Conservation (phyloP, 2,797 vertebrate species). For the Sebastes steindachneri region DNA sequence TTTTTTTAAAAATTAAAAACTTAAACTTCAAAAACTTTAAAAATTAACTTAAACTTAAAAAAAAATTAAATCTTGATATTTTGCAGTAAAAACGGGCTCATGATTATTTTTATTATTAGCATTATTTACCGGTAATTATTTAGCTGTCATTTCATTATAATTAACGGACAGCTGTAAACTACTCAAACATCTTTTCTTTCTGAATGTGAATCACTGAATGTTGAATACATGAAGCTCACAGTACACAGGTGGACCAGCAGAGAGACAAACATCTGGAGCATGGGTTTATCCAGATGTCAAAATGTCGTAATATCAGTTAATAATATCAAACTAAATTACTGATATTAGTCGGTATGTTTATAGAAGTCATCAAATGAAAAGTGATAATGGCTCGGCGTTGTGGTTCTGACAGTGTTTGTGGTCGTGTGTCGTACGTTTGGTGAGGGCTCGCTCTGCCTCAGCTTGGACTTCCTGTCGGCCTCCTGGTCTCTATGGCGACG, state of each 20-base stretch:
- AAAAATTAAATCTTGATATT: no score
- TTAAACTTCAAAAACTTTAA: no score
- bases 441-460: constrained; percentile 86
- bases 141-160: background rate
- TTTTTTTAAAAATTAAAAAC: no score
- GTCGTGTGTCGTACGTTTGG: constrained; percentile 77
- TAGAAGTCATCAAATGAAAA: background rate
- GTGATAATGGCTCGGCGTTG: no score
- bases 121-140: background rate
- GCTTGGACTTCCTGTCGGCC: constrained; percentile 81
- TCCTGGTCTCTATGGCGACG: constrained; percentile 81
- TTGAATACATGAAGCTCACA: background rate
- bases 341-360: background rate
- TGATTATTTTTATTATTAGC: no score
- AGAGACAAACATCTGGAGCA: background rate
- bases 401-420: background rate
- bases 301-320: no score
- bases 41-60: no score
- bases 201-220: background rate
- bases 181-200: background rate
- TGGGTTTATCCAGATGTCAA: background rate
- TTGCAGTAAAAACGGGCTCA: no score
- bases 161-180: background rate
- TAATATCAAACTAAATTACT: background rate
- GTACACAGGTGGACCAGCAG: background rate